These are phyloP conservation scores for Synergus umbraculus DNA, from an alignment of 2,888 invertebrate species.

Conservation along the genomic window DNA sequence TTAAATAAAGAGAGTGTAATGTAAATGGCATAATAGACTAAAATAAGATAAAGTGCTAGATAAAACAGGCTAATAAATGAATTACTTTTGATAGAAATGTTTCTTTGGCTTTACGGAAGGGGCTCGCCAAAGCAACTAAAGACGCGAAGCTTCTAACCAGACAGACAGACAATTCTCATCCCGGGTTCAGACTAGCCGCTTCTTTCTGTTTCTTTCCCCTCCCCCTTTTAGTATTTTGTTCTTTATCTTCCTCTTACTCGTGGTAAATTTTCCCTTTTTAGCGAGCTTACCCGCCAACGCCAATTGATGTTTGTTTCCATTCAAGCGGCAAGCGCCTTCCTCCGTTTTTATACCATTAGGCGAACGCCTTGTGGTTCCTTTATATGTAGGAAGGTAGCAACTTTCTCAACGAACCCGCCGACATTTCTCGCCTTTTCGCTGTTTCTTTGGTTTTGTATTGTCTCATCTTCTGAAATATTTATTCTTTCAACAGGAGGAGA, in stretches of 20 bases:
- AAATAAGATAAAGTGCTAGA: no score
- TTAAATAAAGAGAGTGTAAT: no score
- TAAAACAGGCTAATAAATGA: neutral
- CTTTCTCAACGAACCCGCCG: constrained; percentile 6
- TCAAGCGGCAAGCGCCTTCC: constrained; percentile 58
- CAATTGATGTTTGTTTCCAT: constrained; percentile 65
- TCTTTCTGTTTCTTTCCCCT: constrained; percentile 21
- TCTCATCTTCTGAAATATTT: neutral
- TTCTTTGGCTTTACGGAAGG: neutral
- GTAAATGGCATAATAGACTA: no score
- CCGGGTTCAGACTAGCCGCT: neutral
- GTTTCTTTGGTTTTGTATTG: neutral
- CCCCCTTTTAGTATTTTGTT: constrained; percentile 5
- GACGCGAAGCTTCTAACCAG: constrained; percentile 6
- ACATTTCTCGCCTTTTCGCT: neutral
- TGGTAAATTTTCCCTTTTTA: constrained; percentile 24
- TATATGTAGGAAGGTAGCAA: constrained; percentile 49
- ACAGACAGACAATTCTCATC: constrained; percentile 1
- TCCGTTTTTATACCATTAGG: constrained; percentile 63
- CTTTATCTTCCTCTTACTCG: constrained; percentile 17
- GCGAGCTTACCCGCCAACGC: constrained; percentile 52
- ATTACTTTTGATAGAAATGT: neutral
- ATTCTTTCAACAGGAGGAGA: neutral
- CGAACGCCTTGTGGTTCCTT: constrained; percentile 58
- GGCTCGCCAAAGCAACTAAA: constrained; percentile 9